These are phyloP conservation scores for Pristionchus arcanus DNA, from an alignment of 2,888 invertebrate genomes.

Conservation along the genomic window DNA sequence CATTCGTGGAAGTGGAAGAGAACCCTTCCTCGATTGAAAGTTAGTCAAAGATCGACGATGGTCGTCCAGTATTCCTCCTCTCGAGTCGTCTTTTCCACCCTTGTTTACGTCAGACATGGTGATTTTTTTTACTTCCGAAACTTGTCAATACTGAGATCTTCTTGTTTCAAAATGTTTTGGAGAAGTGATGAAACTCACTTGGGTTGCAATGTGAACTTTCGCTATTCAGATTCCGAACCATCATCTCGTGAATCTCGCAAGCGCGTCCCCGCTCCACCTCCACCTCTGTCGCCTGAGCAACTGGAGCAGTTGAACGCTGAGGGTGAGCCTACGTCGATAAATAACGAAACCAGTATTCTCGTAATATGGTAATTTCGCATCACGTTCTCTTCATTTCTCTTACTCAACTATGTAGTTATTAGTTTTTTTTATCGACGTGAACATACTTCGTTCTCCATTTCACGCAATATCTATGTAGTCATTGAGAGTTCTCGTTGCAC, in stretches of 20 bases:
- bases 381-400: too few species aligned
- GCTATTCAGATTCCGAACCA: neutral
- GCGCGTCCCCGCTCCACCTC: neutral
- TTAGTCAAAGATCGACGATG: neutral
- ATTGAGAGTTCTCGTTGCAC: neutral
- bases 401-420: too few species aligned
- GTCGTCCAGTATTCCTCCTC: slow-evolving; percentile 17
- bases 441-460: too few species aligned
- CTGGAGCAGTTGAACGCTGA: neutral
- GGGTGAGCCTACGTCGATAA: neutral
- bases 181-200: neutral
- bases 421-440: too few species aligned
- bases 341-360: too few species aligned
- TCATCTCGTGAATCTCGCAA: slow-evolving; percentile 5
- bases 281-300: slow-evolving; percentile 32
- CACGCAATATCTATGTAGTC: too few species aligned
- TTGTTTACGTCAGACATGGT: slow-evolving; percentile 33
- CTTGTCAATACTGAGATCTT: neutral
- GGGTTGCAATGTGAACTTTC: neutral
- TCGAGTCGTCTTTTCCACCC: slow-evolving; percentile 2
- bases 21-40: neutral
- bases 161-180: neutral
- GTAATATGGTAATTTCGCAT: too few species aligned
- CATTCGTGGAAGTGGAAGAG: slow-evolving; percentile 16
- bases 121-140: neutral